phyloP scores from a whole-genome alignment of 2,797 vertebrate species.

The Gymnodraco acuticeps region DNA sequence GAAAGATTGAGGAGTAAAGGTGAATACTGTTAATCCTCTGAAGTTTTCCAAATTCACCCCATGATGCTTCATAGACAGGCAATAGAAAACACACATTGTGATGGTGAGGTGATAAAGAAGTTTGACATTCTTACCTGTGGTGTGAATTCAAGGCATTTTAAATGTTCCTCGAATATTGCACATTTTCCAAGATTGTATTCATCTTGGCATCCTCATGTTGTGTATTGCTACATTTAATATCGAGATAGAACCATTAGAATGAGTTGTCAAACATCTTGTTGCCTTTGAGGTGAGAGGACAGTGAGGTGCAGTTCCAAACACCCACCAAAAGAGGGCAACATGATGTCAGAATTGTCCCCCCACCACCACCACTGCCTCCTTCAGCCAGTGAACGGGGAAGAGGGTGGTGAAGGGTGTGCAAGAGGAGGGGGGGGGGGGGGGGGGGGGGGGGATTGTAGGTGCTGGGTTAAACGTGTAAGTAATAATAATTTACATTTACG shows the following conservation, averaged over 20 bases:
- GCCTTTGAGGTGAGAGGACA: constrained; percentile 43
- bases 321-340: constrained; percentile 90
- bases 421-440: neutral
- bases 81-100: neutral
- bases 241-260: neutral
- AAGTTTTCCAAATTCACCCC: too few relatives aligned
- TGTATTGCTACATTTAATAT: neutral
- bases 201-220: neutral
- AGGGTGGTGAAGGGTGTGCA: constrained; percentile 8
- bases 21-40: neutral
- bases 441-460: constrained; percentile 50
- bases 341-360: constrained; percentile 83
- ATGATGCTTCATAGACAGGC: neutral
- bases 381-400: constrained; percentile 32
- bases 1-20: neutral
- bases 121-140: neutral
- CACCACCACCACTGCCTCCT: constrained; percentile 26
- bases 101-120: neutral
- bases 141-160: neutral
- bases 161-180: neutral
- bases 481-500: constrained; percentile 85
- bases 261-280: neutral
- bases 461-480: constrained; percentile 84
- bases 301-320: constrained; percentile 76
- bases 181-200: neutral